Evolutionary conservation across 1,140 invertebrate species (phyloP).

Genomic region (Atta colombica): DNA sequence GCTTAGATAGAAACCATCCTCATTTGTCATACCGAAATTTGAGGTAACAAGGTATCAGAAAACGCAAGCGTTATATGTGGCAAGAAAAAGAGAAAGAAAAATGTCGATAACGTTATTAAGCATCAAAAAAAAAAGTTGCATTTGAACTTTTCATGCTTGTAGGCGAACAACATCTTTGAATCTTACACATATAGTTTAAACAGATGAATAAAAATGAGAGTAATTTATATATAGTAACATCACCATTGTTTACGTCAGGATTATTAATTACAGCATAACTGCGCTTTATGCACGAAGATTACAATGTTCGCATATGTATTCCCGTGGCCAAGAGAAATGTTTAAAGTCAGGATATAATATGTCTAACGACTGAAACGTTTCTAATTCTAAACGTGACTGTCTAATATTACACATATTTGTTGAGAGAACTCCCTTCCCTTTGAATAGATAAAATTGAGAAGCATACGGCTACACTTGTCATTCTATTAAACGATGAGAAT

Average conservation of each 20-base stretch:
- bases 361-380: not conserved
- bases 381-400: slow-evolving; percentile 16
- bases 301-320: slow-evolving; percentile 6
- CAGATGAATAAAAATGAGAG: not conserved
- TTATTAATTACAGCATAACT: slow-evolving; percentile 25
- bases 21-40: slow-evolving; percentile 48
- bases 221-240: not conserved
- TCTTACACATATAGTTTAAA: not conserved
- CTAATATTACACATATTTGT: not conserved
- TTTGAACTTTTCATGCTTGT: not conserved
- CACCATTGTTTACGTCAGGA: not conserved
- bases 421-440: not conserved
- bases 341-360: slow-evolving; percentile 1
- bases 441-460: slow-evolving; percentile 14
- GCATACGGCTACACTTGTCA: not conserved
- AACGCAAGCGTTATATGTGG: slow-evolving; percentile 15
- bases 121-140: not conserved
- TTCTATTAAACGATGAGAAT: slow-evolving; percentile 10
- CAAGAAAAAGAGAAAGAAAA: not conserved
- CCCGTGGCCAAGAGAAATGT: not conserved
- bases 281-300: not conserved
- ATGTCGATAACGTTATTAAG: slow-evolving; percentile 23
- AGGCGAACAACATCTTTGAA: not conserved
- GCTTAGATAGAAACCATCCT: slow-evolving; percentile 1
- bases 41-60: slow-evolving; percentile 1